phyloP scores from a whole-genome alignment of 2,888 invertebrate genomes.

The Andricus quercusramuli region DNA sequence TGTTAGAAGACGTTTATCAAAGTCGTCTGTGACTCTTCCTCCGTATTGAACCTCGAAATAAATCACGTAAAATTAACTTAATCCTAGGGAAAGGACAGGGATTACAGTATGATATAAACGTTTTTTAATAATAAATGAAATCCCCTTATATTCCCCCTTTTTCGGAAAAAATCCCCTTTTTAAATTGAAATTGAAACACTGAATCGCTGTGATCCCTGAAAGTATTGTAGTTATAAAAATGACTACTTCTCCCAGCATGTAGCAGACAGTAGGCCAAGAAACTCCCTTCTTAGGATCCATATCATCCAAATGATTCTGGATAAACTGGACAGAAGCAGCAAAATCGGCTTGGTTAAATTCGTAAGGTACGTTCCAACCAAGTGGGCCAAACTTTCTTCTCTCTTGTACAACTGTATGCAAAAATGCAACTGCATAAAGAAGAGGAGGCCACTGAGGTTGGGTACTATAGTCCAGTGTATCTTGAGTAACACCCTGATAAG shows the following conservation, averaged over 20 bases:
- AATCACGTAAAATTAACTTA: too few species aligned
- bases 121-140: too few species aligned
- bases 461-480: slow-evolving; percentile 96
- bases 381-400: slow-evolving; percentile 95
- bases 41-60: slow-evolving; percentile 83
- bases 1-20: slow-evolving; percentile 94
- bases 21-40: slow-evolving; percentile 97
- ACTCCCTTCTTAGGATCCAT: slow-evolving; percentile 98
- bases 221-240: too few species aligned
- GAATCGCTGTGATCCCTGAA: too few species aligned
- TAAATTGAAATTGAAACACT: too few species aligned
- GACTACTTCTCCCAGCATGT: slow-evolving; percentile 95
- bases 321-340: slow-evolving; percentile 95
- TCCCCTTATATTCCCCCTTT: too few species aligned
- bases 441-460: slow-evolving; percentile 94
- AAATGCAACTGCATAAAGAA: slow-evolving; percentile 96
- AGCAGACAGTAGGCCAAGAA: slow-evolving; percentile 98
- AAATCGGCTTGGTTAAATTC: slow-evolving; percentile 99
- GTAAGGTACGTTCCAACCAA: slow-evolving; percentile 98
- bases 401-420: slow-evolving; percentile 97
- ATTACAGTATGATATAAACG: too few species aligned
- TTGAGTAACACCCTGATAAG: slow-evolving; percentile 93
- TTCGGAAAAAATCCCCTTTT: too few species aligned
- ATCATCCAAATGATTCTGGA: slow-evolving; percentile 97
- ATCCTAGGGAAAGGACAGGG: too few species aligned